Evolutionary conservation across 2,888 invertebrate species (phyloP), one percentile per base, ranked within the genome.

Genomic region (Keiferia lycopersicella): DNA sequence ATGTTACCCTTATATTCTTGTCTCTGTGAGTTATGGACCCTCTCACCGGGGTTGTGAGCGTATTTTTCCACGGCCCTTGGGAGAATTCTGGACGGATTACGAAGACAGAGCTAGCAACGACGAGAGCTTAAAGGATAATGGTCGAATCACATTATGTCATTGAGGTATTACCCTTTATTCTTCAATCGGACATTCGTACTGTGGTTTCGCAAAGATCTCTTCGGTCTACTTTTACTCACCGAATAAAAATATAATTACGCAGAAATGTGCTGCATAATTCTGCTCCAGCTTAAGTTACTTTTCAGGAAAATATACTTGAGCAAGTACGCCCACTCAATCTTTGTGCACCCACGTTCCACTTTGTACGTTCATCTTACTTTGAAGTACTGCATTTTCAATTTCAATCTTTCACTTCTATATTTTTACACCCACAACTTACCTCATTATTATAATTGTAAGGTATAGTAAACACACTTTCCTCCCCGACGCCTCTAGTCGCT

Each of bases 11-110:
- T 41, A 59, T 38, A 38, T 59, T 45, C 84, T 80, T 83, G 86
- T 87, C 83, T 78, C 78, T 72, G 41, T 77, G 80, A 88, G 82
- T 83, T 86, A 84, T 84, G 82, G 82, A 83, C 85, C 83, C 83
- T 81, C 78, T 67, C 71, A 66, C 70, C 73, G 79, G 78, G 76
- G 78, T 74, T 78, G 71, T 76, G 79, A 78, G 75, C 78, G 78
- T 83, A 82, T 83, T 83, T 83, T 81, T 64, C 59, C 58, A n/a
- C 63, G n/a, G 48, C 62, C 61, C 61, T 64, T 63, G 56, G 71
- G 70, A 66, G 67, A 66, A 73, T 56, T 65, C 71, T 72, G 69
- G 73, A 76, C 68, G 78, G 75, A 78, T 78, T 75, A 77, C 74
- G 61, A 67, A 66, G 73, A 75, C 74, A 77, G 76, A 78, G 75